phyloP scores from a whole-genome alignment of 2,113 vertebrate species.

The Pangasianodon gigas region DNA sequence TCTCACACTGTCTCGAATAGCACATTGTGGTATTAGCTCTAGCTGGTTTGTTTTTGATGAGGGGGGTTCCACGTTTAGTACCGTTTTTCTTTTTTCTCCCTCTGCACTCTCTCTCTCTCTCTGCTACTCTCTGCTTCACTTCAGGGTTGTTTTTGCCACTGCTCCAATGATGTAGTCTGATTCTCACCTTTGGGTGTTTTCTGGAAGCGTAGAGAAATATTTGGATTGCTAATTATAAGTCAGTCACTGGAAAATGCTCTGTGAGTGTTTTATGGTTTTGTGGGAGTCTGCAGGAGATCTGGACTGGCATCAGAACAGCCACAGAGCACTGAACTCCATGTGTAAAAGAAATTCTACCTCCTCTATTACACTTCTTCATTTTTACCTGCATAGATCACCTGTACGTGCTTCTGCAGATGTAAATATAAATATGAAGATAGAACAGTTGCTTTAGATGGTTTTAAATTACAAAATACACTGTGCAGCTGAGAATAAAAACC shows the following conservation, averaged over 20 bases:
- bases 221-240: slow-evolving; percentile 67
- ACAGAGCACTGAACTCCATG: not conserved
- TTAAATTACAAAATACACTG: not conserved
- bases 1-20: not conserved
- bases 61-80: slow-evolving; percentile 64
- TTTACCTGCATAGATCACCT: not conserved
- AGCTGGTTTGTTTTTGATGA: slow-evolving; percentile 57
- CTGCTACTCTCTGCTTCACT: slow-evolving; percentile 45
- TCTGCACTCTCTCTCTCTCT: slow-evolving; percentile 33
- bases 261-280: slow-evolving; percentile 50
- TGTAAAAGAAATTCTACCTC: not conserved
- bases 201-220: slow-evolving; percentile 41
- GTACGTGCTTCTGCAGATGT: not conserved
- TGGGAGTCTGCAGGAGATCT: slow-evolving; percentile 36
- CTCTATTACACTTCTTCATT: not conserved
- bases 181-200: slow-evolving; percentile 55
- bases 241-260: slow-evolving; percentile 59
- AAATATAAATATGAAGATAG: not conserved
- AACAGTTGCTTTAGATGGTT: not conserved
- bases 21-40: slow-evolving; percentile 65
- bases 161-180: slow-evolving; percentile 5
- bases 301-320: not conserved
- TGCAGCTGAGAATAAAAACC: not conserved
- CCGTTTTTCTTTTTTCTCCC: slow-evolving; percentile 28
- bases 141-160: slow-evolving; percentile 47